Percentiles rank a stretch among this genome's conserved stretches.
These are phyloP conservation scores for Ips nitidus DNA, from an alignment of 1,140 invertebrate genomes.

Conservation along the genomic window DNA sequence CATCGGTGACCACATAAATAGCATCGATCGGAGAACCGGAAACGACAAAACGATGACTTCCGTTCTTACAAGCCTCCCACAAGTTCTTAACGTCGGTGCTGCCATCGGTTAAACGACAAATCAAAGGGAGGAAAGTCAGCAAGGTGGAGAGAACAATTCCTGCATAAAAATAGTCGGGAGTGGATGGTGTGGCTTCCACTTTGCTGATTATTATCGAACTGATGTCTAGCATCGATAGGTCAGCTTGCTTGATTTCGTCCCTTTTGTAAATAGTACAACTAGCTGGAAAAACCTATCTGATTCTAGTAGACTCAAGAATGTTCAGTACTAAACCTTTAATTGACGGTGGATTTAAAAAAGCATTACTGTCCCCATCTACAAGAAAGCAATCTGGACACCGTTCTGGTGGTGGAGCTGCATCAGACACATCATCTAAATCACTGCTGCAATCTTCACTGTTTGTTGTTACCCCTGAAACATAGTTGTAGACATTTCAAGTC, in stretches of 20 bases:
- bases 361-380: slow-evolving; percentile 74
- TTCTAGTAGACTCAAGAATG: slow-evolving; percentile 4
- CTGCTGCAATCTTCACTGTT: slow-evolving; percentile 84
- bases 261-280: slow-evolving; percentile 94
- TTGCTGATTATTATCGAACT: slow-evolving; percentile 88
- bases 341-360: slow-evolving; percentile 70
- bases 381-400: slow-evolving; percentile 57
- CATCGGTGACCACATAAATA: slow-evolving; percentile 12
- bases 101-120: slow-evolving; percentile 29
- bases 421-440: slow-evolving; percentile 64
- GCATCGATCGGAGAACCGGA: slow-evolving; percentile 14
- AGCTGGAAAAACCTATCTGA: slow-evolving; percentile 59
- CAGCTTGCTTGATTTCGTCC: slow-evolving; percentile 85
- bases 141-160: slow-evolving; percentile 62
- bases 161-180: slow-evolving; percentile 79
- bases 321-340: slow-evolving; percentile 61
- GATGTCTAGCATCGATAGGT: slow-evolving; percentile 90
- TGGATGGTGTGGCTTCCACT: slow-evolving; percentile 81
- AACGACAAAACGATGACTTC: not conserved
- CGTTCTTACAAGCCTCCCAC: slow-evolving; percentile 29
- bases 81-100: slow-evolving; percentile 11
- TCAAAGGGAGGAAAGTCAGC: slow-evolving; percentile 58
- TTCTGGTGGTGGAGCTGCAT: slow-evolving; percentile 43
- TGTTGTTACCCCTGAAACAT: slow-evolving; percentile 70
- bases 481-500: not conserved